phyloP scores from a whole-genome alignment of 1,140 invertebrate genomes.

The Macrobrachium nipponense region DNA sequence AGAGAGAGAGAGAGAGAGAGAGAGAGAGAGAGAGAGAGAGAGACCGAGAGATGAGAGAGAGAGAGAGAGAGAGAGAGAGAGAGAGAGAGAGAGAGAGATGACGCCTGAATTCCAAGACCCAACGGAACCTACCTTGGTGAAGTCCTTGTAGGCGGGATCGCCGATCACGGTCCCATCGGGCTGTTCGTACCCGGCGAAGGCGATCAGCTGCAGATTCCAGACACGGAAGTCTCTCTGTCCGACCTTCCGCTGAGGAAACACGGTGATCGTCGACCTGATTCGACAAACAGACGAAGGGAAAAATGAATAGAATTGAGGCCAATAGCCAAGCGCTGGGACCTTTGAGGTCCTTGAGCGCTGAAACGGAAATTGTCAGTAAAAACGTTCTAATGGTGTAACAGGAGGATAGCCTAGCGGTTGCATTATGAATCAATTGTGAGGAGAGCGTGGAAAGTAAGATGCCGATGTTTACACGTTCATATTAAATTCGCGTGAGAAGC shows the following conservation, averaged over 20 bases:
- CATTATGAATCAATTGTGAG: no score
- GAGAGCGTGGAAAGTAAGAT: not conserved
- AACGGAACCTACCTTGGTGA: conserved; percentile 84
- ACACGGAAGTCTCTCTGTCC: conserved; percentile 88
- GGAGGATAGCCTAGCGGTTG: not conserved
- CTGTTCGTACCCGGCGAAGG: conserved; percentile 86
- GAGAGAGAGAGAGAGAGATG: no score
- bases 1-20: no score
- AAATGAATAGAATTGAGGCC: not conserved
- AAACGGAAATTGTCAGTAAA: no score
- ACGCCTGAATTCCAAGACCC: conserved; percentile 22
- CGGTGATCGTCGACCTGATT: conserved; percentile 88
- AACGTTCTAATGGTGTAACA: not conserved
- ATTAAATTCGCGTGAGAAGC: no score
- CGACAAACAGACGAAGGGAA: not conserved
- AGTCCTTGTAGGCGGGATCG: conserved; percentile 85
- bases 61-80: no score
- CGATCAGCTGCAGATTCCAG: conserved; percentile 90
- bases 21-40: no score
- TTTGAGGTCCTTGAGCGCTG: no score
- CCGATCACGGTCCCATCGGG: conserved; percentile 82
- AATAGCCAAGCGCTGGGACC: no score
- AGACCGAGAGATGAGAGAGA: no score
- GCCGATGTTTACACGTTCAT: no score
- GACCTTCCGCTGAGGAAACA: conserved; percentile 90